phyloP scores from a whole-genome alignment of 30 jellyfish, hydroid and myxozoan genomes.

The Aurelia coerulea region DNA sequence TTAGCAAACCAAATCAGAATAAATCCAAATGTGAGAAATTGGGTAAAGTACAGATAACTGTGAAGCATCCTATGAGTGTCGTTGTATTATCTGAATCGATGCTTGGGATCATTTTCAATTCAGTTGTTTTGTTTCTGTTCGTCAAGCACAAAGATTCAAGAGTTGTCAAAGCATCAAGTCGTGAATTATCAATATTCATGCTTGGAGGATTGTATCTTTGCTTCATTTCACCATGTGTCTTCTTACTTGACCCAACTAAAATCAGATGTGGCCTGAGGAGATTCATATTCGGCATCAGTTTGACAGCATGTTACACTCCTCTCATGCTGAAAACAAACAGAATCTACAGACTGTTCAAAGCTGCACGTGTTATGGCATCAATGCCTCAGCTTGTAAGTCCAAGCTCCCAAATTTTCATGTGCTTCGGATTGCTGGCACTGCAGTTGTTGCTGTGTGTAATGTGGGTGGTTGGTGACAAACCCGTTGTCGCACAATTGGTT shows the following conservation, averaged over 20 bases:
- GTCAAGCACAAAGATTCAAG: slow-evolving; percentile 30
- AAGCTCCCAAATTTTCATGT: slow-evolving; percentile 76
- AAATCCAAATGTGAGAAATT: slow-evolving; percentile 12
- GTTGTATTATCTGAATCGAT: slow-evolving; percentile 7
- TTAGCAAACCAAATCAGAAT: slow-evolving; percentile 16
- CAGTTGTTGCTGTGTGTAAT: slow-evolving; percentile 62
- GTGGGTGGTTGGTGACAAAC: slow-evolving; percentile 83
- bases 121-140: slow-evolving; percentile 22
- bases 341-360: slow-evolving; percentile 73
- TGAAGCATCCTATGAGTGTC: slow-evolving; percentile 15
- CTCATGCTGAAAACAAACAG: slow-evolving; percentile 80
- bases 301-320: slow-evolving; percentile 88
- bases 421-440: slow-evolving; percentile 70
- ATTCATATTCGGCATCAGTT: slow-evolving; percentile 78
- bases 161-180: slow-evolving; percentile 72
- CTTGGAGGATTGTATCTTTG: slow-evolving; percentile 57
- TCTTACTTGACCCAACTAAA: slow-evolving; percentile 43
- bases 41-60: slow-evolving; percentile 20
- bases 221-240: slow-evolving; percentile 55
- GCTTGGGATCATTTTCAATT: slow-evolving; percentile 31
- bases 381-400: slow-evolving; percentile 73
- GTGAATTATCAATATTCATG: slow-evolving; percentile 67
- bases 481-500: slow-evolving; percentile 51
- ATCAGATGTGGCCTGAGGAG: slow-evolving; percentile 60
- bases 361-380: slow-evolving; percentile 52